Base-by-base conservation (phyloP, 2,888 invertebrate genomes). In the Conomelus anceps region DNA sequence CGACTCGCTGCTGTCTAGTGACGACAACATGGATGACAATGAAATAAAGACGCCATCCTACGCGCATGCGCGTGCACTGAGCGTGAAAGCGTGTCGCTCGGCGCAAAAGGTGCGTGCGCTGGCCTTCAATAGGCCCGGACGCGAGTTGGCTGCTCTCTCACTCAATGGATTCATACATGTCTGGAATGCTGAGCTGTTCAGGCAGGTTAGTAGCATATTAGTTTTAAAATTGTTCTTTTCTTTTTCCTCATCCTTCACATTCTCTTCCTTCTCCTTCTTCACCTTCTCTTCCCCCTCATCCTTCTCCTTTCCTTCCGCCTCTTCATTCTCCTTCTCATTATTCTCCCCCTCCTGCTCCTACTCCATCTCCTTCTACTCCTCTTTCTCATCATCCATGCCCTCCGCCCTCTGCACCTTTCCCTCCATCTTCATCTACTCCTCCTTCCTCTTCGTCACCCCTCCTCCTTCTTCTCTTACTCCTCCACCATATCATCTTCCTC, bases 121-220 rank as follows among this genome's bases (percentile, higher is more conserved):
- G 63, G 96, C 97, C 22, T 98, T 98, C 93, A 98, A 98, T 94
- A 95, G 96, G 91, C 95, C 95, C 22, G 97, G 97, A 93, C 96
- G 96, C 91, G 98, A 98, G 94, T 95, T 99, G 90, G 98, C 98
- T 0, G 98, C 98, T 13, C 94, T 99, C 1, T 98, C 98, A 0
- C 94, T 98, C 13, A 99, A 99, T 94, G 98, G 98, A 0, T 98
- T 97, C 93, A 97, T 99, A 93, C 98, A 99, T 94, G 96, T 98
- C 92, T 98, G 98, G 96, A 97, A 96, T 94, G 97, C 98, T 0
- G 96, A 97, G 93, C 96, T 96, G 17, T 98, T 98, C 93, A 95
- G 96, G 90, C 98, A 98, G 93, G 94, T 94, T 92, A 89, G 89
- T 20, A n/a, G 34, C 86, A 22, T 22, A 41, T 23, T 20, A 22